phyloP scores from a whole-genome alignment of 2,113 vertebrate species.

The Excalfactoria chinensis region DNA sequence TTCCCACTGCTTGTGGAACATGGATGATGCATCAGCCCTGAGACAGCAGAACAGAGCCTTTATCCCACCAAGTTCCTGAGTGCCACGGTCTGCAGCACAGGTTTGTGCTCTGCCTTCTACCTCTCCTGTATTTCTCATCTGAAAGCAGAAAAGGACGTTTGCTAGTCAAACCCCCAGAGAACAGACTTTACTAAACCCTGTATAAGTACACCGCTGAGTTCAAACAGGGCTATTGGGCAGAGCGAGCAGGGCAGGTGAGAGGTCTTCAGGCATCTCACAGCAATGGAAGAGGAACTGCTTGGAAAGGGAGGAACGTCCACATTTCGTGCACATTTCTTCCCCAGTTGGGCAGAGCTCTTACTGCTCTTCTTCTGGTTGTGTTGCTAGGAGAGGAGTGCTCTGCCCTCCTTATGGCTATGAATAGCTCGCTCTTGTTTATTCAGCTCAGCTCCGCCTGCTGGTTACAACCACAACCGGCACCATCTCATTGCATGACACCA shows the following conservation, averaged over 20 bases:
- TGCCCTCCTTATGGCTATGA: constrained; percentile 69
- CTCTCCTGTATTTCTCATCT: neutral
- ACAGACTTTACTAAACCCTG: neutral
- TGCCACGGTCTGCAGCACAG: accelerated
- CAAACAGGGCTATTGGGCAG: neutral
- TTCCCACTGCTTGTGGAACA: neutral
- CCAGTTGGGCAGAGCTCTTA: constrained; percentile 62
- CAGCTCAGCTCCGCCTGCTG: constrained; percentile 72
- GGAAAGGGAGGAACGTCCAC: neutral
- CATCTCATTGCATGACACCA: constrained; percentile 43
- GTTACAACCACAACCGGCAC: constrained; percentile 69
- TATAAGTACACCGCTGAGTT: accelerated
- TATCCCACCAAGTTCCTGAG: neutral
- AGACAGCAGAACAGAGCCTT: neutral
- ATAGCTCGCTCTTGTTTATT: constrained; percentile 68
- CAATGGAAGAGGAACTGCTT: neutral
- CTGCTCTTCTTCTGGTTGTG: constrained; percentile 57
- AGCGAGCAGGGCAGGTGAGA: neutral
- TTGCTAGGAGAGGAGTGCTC: constrained; percentile 75
- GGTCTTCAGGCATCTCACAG: neutral
- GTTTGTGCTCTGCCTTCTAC: neutral
- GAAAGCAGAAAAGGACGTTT: neutral
- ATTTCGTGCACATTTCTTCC: neutral
- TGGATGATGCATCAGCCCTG: neutral
- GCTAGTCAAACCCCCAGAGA: neutral